Conservation (phyloP, 2,797 vertebrate species). For the Paguma larvata region DNA sequence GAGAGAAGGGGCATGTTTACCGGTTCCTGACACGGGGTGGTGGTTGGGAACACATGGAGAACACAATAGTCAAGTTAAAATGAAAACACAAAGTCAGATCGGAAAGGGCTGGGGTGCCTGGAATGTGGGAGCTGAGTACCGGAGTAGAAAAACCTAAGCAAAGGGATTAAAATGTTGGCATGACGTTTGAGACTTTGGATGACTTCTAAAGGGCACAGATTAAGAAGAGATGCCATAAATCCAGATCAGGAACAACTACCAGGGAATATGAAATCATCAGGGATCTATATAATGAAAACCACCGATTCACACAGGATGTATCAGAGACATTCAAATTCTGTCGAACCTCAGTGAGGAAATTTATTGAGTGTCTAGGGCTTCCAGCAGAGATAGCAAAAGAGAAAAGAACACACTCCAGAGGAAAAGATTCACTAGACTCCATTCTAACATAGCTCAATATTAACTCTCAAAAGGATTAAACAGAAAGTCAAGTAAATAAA, state of each 20-base stretch:
- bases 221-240: not conserved
- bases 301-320: not conserved
- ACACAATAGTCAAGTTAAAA: fast-evolving
- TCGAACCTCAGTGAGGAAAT: not conserved
- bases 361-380: not conserved
- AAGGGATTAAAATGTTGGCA: not conserved
- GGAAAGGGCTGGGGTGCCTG: not conserved
- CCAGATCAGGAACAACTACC: not conserved
- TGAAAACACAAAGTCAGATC: not conserved
- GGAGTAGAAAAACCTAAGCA: not conserved
- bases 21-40: not conserved
- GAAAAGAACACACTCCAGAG: not conserved
- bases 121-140: not conserved
- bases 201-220: not conserved
- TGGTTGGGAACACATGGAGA: not conserved
- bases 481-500: not conserved
- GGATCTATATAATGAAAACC: not conserved
- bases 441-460: not conserved
- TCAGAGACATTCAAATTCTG: not conserved
- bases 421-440: not conserved
- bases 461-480: not conserved
- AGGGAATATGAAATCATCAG: not conserved
- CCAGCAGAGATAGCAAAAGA: not conserved
- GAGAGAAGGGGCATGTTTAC: fast-evolving
- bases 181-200: not conserved